phyloP scores from a whole-genome alignment of 1,140 invertebrate species.

The Micrasema longulum region DNA sequence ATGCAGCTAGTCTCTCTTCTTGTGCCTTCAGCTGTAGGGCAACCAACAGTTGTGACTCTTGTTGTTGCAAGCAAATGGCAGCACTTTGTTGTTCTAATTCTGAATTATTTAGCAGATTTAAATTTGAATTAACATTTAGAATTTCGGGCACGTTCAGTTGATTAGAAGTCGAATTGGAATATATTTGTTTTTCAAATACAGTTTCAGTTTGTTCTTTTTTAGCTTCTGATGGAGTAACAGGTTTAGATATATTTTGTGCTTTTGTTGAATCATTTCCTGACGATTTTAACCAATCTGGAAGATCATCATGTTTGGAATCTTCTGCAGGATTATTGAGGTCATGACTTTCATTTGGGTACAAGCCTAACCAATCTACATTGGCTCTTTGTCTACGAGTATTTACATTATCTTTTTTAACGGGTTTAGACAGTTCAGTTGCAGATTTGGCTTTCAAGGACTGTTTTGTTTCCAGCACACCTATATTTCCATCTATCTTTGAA shows the following conservation, averaged over 20 bases:
- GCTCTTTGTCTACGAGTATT: constrained; percentile 39
- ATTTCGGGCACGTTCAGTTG: constrained; percentile 11
- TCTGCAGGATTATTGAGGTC: constrained; percentile 25
- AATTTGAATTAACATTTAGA: constrained; percentile 1
- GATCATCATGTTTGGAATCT: constrained; percentile 7
- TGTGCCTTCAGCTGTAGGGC: constrained; percentile 66
- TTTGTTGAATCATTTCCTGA: too few species aligned
- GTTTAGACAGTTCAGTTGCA: constrained; percentile 16
- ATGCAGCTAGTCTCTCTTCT: constrained; percentile 64
- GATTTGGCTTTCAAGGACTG: constrained; percentile 35
- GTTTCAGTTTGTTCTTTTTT: constrained; percentile 9
- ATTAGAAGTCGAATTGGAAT: constrained; percentile 12
- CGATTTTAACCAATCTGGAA: constrained; percentile 30
- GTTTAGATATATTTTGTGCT: too few species aligned
- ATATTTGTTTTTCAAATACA: constrained; percentile 2
- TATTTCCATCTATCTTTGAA: constrained; percentile 19
- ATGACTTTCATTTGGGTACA: constrained; percentile 39
- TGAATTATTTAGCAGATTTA: constrained; percentile 25
- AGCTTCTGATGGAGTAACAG: too few species aligned
- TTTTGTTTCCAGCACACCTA: constrained; percentile 4
- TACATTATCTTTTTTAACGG: constrained; percentile 9
- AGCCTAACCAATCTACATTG: constrained; percentile 50
- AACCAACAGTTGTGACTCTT: constrained; percentile 66
- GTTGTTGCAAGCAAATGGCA: constrained; percentile 63
- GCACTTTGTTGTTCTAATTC: constrained; percentile 60